Evolutionary conservation across 2,888 invertebrate species (phyloP).

Genomic region (Glyphotaelius pellucidus): DNA sequence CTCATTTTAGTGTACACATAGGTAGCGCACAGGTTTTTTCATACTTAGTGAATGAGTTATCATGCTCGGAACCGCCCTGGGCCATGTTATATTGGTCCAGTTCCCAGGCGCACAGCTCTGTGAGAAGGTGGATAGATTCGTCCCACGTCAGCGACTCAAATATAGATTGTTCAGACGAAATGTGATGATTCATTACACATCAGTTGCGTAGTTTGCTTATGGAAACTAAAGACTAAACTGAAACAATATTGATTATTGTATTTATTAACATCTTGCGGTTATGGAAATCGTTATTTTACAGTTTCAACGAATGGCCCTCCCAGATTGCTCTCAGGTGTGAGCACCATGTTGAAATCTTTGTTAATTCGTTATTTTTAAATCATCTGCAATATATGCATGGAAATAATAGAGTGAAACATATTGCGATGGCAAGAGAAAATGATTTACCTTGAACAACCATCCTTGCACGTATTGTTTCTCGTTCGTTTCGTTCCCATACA

Average conservation of each 20-base stretch:
- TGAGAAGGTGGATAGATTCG: conserved; percentile 33
- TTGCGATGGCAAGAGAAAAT: not conserved
- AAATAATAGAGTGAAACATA: not conserved
- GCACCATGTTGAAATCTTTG: not conserved
- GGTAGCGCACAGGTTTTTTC: conserved; percentile 44
- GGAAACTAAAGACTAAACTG: not conserved
- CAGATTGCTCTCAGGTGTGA: not conserved
- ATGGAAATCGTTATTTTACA: not conserved
- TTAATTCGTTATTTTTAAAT: not conserved
- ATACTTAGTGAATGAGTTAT: conserved; percentile 50
- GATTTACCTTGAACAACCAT: not conserved
- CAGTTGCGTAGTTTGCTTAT: not conserved
- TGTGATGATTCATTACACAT: conserved; percentile 36
- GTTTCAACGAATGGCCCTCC: not conserved
- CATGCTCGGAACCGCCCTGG: not conserved
- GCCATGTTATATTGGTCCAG: conserved; percentile 23
- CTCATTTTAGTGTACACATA: conserved; percentile 10
- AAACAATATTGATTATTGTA: not conserved
- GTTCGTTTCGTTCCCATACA: conserved; percentile 2
- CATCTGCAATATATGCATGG: not conserved
- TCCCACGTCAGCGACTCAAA: conserved; percentile 36
- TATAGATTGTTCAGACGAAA: conserved; percentile 25
- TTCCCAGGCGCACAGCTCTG: conserved; percentile 28
- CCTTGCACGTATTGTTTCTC: not conserved
- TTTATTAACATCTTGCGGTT: not conserved